Conservation (phyloP, 92 coral and sea anemone species). For the Parazoanthus swiftii region DNA sequence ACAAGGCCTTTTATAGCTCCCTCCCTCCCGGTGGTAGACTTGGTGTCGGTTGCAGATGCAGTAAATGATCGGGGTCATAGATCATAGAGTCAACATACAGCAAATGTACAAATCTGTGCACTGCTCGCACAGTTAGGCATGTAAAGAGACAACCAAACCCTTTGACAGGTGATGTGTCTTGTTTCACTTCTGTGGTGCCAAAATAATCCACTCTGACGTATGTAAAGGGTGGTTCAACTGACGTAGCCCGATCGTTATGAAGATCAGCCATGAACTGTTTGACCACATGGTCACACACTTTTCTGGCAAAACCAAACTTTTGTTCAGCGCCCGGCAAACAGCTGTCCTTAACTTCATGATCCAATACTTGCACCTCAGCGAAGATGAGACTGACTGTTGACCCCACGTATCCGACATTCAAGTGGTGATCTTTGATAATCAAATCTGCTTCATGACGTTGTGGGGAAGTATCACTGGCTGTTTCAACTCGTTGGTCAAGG, state of each 20-base stretch:
- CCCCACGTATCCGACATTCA: constrained; percentile 59
- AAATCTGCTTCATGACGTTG: constrained; percentile 61
- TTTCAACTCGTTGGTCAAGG: constrained; percentile 37
- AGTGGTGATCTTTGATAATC: constrained; percentile 51
- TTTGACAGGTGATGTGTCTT: constrained; percentile 47
- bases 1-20: no score
- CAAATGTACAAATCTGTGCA: constrained; percentile 57
- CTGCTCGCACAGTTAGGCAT: constrained; percentile 52
- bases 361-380: constrained; percentile 61
- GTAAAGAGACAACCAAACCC: constrained; percentile 67
- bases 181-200: constrained; percentile 58
- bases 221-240: constrained; percentile 58
- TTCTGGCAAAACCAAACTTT: constrained; percentile 58
- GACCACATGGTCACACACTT: background rate
- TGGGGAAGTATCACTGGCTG: constrained; percentile 55
- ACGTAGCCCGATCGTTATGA: constrained; percentile 53
- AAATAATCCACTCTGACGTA: constrained; percentile 61
- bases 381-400: constrained; percentile 62
- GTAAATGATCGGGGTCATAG: constrained; percentile 48
- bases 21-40: constrained; percentile 44
- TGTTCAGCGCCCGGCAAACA: constrained; percentile 51
- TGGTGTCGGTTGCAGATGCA: constrained; percentile 44
- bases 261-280: constrained; percentile 68
- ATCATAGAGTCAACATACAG: constrained; percentile 58
- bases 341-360: constrained; percentile 60